Evolutionary conservation across 2,888 invertebrate genomes (phyloP).

Genomic region (Andrena flavipes): DNA sequence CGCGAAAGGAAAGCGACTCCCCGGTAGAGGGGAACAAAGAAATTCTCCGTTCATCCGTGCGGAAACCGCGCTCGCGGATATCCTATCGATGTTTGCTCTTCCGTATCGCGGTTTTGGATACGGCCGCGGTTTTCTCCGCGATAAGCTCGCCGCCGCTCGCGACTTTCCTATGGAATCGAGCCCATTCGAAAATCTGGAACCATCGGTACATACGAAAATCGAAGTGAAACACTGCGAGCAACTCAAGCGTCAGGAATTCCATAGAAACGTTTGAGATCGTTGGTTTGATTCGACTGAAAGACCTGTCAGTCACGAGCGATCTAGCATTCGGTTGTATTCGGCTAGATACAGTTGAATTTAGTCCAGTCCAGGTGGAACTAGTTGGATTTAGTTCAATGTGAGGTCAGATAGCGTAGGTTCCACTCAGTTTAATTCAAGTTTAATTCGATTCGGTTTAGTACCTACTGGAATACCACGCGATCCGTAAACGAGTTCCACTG

Average conservation of each 20-base stretch:
- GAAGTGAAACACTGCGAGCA: not conserved
- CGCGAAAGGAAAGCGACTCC: constrained; percentile 50
- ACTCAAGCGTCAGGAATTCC: not conserved
- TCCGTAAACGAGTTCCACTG: too few relatives aligned
- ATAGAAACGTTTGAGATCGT: not conserved
- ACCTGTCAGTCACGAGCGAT: not conserved
- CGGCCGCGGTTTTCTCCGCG: constrained; percentile 7
- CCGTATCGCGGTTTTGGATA: constrained; percentile 60
- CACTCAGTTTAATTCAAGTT: not conserved
- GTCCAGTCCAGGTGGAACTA: not conserved
- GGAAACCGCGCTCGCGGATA: constrained; percentile 61
- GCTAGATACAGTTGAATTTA: not conserved
- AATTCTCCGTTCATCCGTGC: constrained; percentile 65
- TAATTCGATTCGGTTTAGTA: not conserved
- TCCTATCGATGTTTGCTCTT: constrained; percentile 62
- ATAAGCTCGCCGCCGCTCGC: constrained; percentile 2
- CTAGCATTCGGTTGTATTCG: not conserved
- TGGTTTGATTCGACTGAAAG: not conserved
- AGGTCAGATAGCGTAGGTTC: not conserved
- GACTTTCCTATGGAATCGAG: not conserved
- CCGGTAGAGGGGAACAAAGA: constrained; percentile 43
- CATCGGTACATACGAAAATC: not conserved
- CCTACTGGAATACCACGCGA: not conserved
- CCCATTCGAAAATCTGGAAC: not conserved
- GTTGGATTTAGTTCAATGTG: not conserved